Base-by-base conservation (phyloP, 2,888 invertebrate genomes). In the Patella pellucida region DNA sequence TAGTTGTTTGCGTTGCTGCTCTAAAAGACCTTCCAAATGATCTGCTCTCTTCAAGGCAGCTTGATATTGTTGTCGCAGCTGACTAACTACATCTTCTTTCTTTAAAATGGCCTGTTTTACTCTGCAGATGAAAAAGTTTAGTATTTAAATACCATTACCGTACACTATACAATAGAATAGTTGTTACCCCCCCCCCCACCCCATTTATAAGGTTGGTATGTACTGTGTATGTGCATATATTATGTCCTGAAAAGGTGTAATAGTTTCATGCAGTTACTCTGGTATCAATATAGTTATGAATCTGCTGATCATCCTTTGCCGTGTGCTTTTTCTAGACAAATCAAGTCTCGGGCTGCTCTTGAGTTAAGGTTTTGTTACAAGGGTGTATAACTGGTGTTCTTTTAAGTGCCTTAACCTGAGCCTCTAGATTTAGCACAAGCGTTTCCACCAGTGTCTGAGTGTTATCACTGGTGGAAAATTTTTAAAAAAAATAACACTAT, bases 31-130 rank as follows among this genome's bases (percentile, higher is more conserved):
- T 76, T 91, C 91, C 19, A 91, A 82, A 78, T 91, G 91, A 78
- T 91, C 91, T 4, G 91, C 91, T 54, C 91, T 81, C 82, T 91
- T 91, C 76, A 89, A 83, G 9, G 91, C 91, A 31, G 91, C 90
- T 74, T 90, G 87, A 76, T 88, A 89, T 79, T 91, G 91, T 73
- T 89, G 85, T 73, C 84, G 84, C 23, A 91, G 81, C 80, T 91
- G 89, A 41, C 80, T 85, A 23, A 91, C 89, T 41, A 89, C 88
- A 69, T 91, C 91, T 75, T 91, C 91, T 78, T 91, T 91, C 85
- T 91, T 91, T 68, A 88, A 85, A 52, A 91, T 89, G 9, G 91
- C 91, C 78, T 90, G 89, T 79, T 91, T 91, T 69, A 91, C 91
- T 77, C 91, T 91, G 84, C 2, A 82, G 78, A 69, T 72, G 19